Evolutionary conservation across 2,797 vertebrate species (phyloP), one percentile per base, ranked within the genome.

Genomic region (Chromobotia macracanthus): DNA sequence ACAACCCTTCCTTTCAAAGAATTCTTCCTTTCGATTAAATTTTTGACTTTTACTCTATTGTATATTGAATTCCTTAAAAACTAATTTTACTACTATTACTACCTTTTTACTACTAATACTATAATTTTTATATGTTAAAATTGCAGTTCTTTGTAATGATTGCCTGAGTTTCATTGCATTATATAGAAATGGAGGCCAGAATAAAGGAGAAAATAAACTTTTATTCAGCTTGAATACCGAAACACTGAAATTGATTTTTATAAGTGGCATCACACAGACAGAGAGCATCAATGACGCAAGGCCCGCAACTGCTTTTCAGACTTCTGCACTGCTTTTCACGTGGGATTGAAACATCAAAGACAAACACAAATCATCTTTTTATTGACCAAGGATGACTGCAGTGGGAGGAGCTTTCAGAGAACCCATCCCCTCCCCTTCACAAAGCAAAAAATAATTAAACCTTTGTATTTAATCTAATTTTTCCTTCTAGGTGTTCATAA

Each of bases 221-320:
- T 86, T 84, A 86, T 88, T 72, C 81, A 80, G 81, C 82, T 83
- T 82, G 75, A 85, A 84, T 82, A 67, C 82, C 83, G 80, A 81
- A 67, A 78, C 66, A 82, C 19, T 77, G 53, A 82, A 75, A 73
- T 53, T 56, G 69, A 53, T 82, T 83, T n/a, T 78, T 68, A 78
- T 66, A 65, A 79, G 25, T 66, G 65, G 63, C n/a, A 48, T 70
- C 71, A 68, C 72, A 80, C 38, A 68, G 61, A 83, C 74, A 84
- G 44, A 74, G 16, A 72, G 71, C 70, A 83, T 75, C 75, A 86
- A 82, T 75, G 72, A 76, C 63, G 51, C 31, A 67, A 64, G 72
- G 48, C 79, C 74, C 77, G 61, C 60, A 67, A 81, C 65, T 72
- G 67, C 56, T 75, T 67, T 83, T 80, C 55, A 69, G 16, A 31